A percentile compares a stretch with the other conserved stretches of the same genome.
These are phyloP conservation scores for Corynorhinus townsendii DNA, from an alignment of 2,113 vertebrate species.

Conservation along the genomic window DNA sequence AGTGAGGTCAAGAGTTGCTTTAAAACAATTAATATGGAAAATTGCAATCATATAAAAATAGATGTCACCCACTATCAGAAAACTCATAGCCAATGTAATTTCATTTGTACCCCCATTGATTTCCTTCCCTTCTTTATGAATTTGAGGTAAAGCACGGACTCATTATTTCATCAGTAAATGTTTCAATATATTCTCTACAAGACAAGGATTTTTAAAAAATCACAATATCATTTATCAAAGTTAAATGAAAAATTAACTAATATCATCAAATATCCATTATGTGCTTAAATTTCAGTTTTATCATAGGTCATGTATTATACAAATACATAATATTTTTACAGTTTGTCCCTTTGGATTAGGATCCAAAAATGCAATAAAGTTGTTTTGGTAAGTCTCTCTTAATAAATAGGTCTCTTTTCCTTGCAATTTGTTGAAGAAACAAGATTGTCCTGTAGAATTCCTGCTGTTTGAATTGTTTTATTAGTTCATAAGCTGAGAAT, in stretches of 20 bases:
- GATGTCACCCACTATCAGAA: background rate
- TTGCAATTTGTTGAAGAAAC: background rate
- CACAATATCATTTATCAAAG: background rate
- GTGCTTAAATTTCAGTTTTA: background rate
- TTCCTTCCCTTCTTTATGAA: background rate
- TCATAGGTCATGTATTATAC: background rate
- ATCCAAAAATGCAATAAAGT: background rate
- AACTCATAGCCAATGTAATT: background rate
- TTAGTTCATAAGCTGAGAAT: background rate
- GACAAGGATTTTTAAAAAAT: background rate
- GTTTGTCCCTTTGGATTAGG: background rate
- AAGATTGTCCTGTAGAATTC: background rate
- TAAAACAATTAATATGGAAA: background rate
- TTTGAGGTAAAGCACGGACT: background rate
- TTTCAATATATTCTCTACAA: background rate
- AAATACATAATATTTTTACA: background rate
- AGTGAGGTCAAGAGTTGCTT: background rate
- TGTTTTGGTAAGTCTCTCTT: background rate
- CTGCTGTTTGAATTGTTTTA: background rate
- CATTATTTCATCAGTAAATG: background rate
- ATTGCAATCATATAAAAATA: background rate
- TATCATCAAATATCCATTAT: background rate
- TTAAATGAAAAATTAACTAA: background rate
- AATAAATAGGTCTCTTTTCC: background rate
- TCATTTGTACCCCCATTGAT: background rate